Evolutionary conservation across 2,888 invertebrate species (phyloP), one percentile per base, ranked within the genome.

Genomic region (Pollenia griseotomentosa): DNA sequence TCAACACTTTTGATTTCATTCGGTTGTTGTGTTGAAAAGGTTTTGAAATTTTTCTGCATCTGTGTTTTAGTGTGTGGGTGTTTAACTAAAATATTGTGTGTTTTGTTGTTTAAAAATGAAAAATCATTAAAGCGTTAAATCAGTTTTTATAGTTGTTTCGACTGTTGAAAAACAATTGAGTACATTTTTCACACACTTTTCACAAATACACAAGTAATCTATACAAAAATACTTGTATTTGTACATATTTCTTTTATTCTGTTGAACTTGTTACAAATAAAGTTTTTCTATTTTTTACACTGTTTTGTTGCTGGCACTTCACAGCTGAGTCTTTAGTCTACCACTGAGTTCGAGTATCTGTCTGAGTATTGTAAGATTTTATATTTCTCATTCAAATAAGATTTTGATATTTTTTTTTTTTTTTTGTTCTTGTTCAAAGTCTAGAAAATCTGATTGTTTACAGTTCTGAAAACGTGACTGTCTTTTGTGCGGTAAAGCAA

Each of bases 51-150:
- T 61, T 48, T 63, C 23, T 78, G 68, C 11, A 2, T 46, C 57
- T 44, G 7, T 19, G 68, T 10, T 16, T 33, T 42, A 55, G 2
- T 42, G 12, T 57, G 53, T 68, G 16, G 33, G 51, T 70, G 59
- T 75, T 33, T 65, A 33, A 6, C 2, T 19, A 65, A 11, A 42
- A 48, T 5, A 33, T 57, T 46, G 4, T 33, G 33, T 33, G 6
- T 33, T 57, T 71, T 59, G 65, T 59, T 82, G 59, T 80, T 61
- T 53, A 70, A 33, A 53, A 74, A 80, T 77, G 74, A 66, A 80
- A 86, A 87, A 81, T 83, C 80, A 81, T 87, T 83, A 83, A 83
- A 83, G 75, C 83, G 80, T 87, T 83, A 87, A 87, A 87, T 87
- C 80, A 87, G 80, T 75, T 87, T 81, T 77, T 83, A 80, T 75